These are phyloP conservation scores for Limnephilus auricula DNA, from an alignment of 2,888 invertebrate genomes.

Conservation along the genomic window DNA sequence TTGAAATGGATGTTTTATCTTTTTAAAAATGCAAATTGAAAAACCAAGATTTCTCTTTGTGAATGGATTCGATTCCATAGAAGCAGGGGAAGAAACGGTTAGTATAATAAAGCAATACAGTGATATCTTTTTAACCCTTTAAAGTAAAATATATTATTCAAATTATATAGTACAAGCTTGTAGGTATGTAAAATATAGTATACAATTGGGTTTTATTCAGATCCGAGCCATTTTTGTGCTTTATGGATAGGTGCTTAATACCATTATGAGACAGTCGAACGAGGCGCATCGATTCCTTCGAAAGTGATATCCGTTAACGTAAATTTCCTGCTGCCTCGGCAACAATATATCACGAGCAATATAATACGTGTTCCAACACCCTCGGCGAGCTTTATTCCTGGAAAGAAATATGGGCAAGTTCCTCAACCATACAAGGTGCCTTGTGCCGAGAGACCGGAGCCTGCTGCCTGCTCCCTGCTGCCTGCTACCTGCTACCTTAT, in stretches of 20 bases:
- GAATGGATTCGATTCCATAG: background rate
- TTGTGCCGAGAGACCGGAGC: background rate
- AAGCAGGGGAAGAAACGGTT: background rate
- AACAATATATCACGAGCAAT: constrained; percentile 65
- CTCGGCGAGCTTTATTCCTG: constrained; percentile 56
- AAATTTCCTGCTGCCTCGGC: constrained; percentile 63
- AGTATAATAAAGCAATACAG: background rate
- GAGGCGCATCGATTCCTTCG: constrained; percentile 49
- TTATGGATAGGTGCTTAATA: background rate
- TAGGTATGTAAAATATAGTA: background rate
- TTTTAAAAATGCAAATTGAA: background rate
- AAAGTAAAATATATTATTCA: background rate
- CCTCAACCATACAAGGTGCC: constrained; percentile 27
- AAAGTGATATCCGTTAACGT: constrained; percentile 64
- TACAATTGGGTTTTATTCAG: background rate
- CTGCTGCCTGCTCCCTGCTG: background rate
- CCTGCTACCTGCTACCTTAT: background rate
- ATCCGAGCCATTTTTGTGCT: background rate
- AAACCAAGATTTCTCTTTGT: background rate
- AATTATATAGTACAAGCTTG: background rate
- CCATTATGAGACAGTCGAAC: constrained; percentile 45
- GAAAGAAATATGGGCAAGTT: constrained; percentile 60
- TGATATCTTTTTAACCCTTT: background rate
- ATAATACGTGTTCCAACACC: constrained; percentile 65
- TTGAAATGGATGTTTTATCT: too few relatives aligned